These are phyloP conservation scores for Regulus satrapa DNA, from an alignment of 2,113 vertebrate genomes.

Conservation along the genomic window DNA sequence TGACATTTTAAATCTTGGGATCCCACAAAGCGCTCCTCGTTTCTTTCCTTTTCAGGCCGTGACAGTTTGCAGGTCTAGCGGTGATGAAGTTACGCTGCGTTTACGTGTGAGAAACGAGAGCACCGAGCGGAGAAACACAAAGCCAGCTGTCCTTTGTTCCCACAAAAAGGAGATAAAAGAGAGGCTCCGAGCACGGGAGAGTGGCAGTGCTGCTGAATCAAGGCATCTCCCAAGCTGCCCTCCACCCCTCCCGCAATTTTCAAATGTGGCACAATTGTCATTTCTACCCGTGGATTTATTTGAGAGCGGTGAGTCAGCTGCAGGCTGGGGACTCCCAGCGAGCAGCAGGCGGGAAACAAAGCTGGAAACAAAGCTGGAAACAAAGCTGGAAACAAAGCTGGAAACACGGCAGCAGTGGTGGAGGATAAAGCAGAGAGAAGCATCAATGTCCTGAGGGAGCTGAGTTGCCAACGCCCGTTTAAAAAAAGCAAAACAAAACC, in stretches of 20 bases:
- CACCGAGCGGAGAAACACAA: neutral
- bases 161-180: slow-evolving; percentile 9
- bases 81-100: neutral
- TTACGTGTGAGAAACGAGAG: slow-evolving; percentile 1
- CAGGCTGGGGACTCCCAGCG: neutral
- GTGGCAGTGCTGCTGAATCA: neutral
- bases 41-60: neutral
- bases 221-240: slow-evolving; percentile 1
- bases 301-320: neutral
- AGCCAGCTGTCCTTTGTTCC: slow-evolving; percentile 1
- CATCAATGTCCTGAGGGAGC: accelerated
- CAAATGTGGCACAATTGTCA: neutral
- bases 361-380: neutral
- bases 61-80: neutral
- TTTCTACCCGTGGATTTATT: neutral
- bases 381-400: neutral
- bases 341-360: neutral
- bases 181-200: neutral
- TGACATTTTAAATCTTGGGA: neutral
- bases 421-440: neutral
- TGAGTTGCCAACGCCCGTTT: neutral
- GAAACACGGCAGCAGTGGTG: neutral
- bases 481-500: neutral
- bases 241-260: neutral
- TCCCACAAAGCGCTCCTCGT: accelerated